Base-by-base conservation (phyloP, 1,140 invertebrate genomes). In the Drosophila quadrilineata region DNA sequence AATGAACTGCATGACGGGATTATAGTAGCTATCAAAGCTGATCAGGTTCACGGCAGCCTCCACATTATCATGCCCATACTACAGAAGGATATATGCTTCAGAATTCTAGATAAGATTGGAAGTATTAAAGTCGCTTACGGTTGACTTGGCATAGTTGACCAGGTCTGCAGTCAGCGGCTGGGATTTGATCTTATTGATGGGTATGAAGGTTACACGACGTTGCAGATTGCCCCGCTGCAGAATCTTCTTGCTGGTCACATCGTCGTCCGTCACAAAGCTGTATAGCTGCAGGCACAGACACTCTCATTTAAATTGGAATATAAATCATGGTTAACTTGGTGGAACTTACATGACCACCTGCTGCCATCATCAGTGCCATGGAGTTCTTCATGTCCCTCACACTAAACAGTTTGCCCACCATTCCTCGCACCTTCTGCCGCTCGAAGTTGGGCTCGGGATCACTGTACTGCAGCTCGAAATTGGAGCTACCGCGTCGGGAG, bases 251-350 rank as follows among this genome's bases (percentile, higher is more conserved):
- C 95, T 94, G 0, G 95, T 97, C 36, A 92, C 90, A 87, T 98
- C 96, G 31, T 93, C 95, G 84, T 98, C 96, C 6, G 98, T 96
- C 35, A 99, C 94, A 26, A 98, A 93, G 91, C 98, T 97, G 88
- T 95, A 98, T 8, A 99, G 88, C 95, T 97, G 88, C 6, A 90
- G 91, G 80, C 60, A 73, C 6, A 9, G n/a, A 9, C 1, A 6
- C 5, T 66, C 3, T 22, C 35, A 5, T 9, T 6, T 14, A 4
- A 41, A 9, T 0, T 21, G 4, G 12, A 58, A 28, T 29, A 33
- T 69, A 71, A 43, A 24, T 3, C 2, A 9, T 6, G 33, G 8
- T 10, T 6, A 41, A 12, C 1, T 41, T 10, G n/a, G 22, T 36
- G n/a, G n/a, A n/a, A 90, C 90, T 90, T 90, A 97, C 95, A 91